These are phyloP conservation scores for Cathartes aura DNA, from an alignment of 2,113 vertebrate species.

Conservation along the genomic window DNA sequence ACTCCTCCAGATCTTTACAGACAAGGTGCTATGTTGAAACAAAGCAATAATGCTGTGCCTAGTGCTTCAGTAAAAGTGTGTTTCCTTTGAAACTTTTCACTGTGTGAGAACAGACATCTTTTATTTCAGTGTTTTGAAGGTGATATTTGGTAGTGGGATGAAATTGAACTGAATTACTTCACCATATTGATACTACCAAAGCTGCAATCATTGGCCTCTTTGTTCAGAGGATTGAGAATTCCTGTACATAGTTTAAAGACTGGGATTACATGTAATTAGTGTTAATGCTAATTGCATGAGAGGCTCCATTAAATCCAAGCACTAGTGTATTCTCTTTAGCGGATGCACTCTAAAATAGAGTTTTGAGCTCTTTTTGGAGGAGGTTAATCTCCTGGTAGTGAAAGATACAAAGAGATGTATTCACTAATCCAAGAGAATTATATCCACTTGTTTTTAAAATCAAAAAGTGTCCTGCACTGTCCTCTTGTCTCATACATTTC, in stretches of 20 bases:
- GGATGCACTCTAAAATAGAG: neutral
- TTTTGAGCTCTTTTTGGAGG: neutral
- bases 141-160: neutral
- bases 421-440: neutral
- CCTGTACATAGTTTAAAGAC: neutral
- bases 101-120: neutral
- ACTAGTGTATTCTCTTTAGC: neutral
- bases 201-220: neutral
- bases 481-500: neutral
- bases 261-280: slow-evolving; percentile 43
- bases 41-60: neutral
- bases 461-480: neutral
- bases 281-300: slow-evolving; percentile 48
- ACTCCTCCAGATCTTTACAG: neutral
- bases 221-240: slow-evolving; percentile 22
- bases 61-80: neutral
- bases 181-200: neutral
- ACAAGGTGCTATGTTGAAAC: neutral
- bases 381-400: neutral
- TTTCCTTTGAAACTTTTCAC: neutral
- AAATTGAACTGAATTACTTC: neutral
- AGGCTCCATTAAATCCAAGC: slow-evolving; percentile 22
- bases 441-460: neutral
- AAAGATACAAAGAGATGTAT: neutral
- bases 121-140: neutral